A percentile compares a stretch with the other conserved stretches of the same genome.
Evolutionary conservation across 2,888 invertebrate genomes (phyloP).

Genomic region (Isoperla grammatica): DNA sequence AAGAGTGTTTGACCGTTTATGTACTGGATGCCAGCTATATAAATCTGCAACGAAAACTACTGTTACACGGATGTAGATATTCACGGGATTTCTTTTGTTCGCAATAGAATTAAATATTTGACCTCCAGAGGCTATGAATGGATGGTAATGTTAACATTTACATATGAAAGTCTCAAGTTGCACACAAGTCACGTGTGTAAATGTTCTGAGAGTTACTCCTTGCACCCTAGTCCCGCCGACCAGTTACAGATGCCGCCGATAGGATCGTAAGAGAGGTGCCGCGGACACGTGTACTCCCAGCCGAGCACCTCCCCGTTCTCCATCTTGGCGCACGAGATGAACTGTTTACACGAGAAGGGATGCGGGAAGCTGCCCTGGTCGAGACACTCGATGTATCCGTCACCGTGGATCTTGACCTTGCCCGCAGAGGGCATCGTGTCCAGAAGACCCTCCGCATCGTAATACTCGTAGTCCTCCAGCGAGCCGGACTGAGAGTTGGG

Average conservation of each 20-base stretch:
- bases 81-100: too few relatives aligned
- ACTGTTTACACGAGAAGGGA: constrained; percentile 84
- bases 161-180: not conserved
- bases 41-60: too few relatives aligned
- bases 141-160: not conserved
- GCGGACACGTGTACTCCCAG: constrained; percentile 86
- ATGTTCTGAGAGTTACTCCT: constrained; percentile 45
- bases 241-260: constrained; percentile 89
- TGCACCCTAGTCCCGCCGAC: constrained; percentile 75
- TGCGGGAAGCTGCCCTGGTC: constrained; percentile 91
- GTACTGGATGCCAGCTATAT: too few relatives aligned
- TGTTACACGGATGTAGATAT: too few relatives aligned
- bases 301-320: constrained; percentile 67
- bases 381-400: constrained; percentile 73
- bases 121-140: not conserved
- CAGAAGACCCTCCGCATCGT: constrained; percentile 57
- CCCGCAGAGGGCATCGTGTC: constrained; percentile 50
- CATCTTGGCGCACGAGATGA: constrained; percentile 82
- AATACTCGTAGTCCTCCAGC: constrained; percentile 57
- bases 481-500: not conserved
- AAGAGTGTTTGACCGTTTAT: too few relatives aligned
- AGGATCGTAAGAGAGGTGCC: constrained; percentile 80
- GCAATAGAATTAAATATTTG: too few relatives aligned
- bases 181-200: not conserved
- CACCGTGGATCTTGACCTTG: constrained; percentile 55